Evolutionary conservation across 2,888 invertebrate species (phyloP), one percentile per base, ranked within the genome.

Genomic region (Drosophila lacicola): DNA sequence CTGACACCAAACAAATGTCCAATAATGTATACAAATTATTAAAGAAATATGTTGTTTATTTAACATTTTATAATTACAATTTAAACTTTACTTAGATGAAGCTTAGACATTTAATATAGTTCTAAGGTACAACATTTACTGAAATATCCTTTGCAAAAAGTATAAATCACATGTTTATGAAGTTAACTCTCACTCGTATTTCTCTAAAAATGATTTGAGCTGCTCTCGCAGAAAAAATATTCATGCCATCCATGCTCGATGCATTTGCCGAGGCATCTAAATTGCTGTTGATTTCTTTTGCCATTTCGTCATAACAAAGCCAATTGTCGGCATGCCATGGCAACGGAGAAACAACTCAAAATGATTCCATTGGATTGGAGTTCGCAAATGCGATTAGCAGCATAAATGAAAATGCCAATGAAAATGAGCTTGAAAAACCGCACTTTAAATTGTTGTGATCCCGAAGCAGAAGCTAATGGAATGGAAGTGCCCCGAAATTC

Each of bases 401-500:
- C 42, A 33, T 39, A 13, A 33, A 45, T 21, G 49, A 21, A 45
- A 58, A 64, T 42, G 41, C 49, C 29, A 37, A 21, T 33, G 49
- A 41, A 63, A 42, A 42, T 42, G 47, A 58, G 44, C 44, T 37
- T n/a, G 33, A 13, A 6, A 36, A 55, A 36, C 45, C 17, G n/a
- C 34, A 34, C 65, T 37, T 54, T 33, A 36, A 64, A 47, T 61
- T 47, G 47, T 49, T 73, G 51, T n/a, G 42, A 19, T 58, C 36
- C 29, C 33, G 25, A 17, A 17, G 53, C 41, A 45, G 44, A 14
- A 47, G 51, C 58, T 74, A 76, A 75, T 75, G 72, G 77, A 60
- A 76, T 67, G 76, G 41, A 83, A 82, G 74, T 65, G 65, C 53
- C 45, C 4, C 44, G 11, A 64, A 47, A 49, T 65, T 46, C 57